These are phyloP conservation scores for Embidobia sp. DNA, from an alignment of 2,888 invertebrate genomes.

Conservation along the genomic window DNA sequence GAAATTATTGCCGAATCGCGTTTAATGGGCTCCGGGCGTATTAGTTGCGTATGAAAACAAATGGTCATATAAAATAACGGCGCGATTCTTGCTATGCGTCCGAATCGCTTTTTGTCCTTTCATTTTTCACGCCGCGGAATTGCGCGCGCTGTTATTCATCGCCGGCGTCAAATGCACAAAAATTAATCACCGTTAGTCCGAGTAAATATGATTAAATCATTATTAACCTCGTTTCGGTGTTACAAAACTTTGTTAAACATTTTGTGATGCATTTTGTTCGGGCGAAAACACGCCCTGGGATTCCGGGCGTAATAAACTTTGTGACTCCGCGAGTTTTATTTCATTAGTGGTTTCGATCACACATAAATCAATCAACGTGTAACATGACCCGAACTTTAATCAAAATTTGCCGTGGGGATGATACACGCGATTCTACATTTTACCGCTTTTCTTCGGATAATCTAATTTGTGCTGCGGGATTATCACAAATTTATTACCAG, in stretches of 20 bases:
- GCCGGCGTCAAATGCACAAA: conserved; percentile 13
- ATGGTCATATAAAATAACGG: conserved; percentile 3
- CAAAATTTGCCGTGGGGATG: conserved; percentile 16
- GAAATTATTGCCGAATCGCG: no score
- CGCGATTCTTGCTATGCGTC: conserved; percentile 3
- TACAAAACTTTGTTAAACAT: conserved; percentile 38
- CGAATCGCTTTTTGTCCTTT: conserved; percentile 1
- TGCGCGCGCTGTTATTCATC: conserved; percentile 5
- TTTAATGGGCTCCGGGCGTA: not conserved
- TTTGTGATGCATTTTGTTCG: conserved; percentile 15
- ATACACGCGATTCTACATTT: not conserved
- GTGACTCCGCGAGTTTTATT: conserved; percentile 42
- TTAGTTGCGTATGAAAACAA: not conserved
- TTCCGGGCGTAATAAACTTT: conserved; percentile 35
- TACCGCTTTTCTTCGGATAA: no score
- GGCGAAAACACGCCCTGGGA: conserved; percentile 28
- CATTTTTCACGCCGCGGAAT: conserved; percentile 14
- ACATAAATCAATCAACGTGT: conserved; percentile 44
- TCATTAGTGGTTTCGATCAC: conserved; percentile 46
- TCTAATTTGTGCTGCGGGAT: no score
- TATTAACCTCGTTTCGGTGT: conserved; percentile 29
- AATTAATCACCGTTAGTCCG: conserved; percentile 35
- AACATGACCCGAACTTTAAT: conserved; percentile 35
- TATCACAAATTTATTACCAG: no score
- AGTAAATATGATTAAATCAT: conserved; percentile 34